These are phyloP conservation scores for Achroia grisella DNA, from an alignment of 1,140 invertebrate genomes.

Conservation along the genomic window DNA sequence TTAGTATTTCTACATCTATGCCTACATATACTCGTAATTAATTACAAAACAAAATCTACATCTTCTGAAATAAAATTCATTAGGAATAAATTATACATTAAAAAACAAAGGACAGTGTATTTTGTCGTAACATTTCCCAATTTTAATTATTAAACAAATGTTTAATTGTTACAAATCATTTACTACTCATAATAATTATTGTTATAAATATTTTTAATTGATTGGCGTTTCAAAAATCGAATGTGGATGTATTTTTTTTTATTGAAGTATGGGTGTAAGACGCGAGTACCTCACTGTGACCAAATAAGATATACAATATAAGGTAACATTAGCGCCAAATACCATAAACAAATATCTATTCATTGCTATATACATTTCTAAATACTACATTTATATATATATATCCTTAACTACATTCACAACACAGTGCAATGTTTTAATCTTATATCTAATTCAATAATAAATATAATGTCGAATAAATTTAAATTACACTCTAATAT, in stretches of 20 bases:
- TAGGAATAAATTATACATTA: too few species aligned
- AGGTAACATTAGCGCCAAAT: slow-evolving; percentile 66
- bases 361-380: slow-evolving; percentile 15
- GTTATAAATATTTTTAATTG: too few species aligned
- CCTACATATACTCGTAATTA: too few species aligned
- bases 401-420: not conserved
- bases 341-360: not conserved
- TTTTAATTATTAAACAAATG: too few species aligned
- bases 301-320: slow-evolving; percentile 23
- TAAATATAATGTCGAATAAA: slow-evolving; percentile 1
- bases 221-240: too few species aligned
- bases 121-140: too few species aligned
- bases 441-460: slow-evolving; percentile 1
- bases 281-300: slow-evolving; percentile 43
- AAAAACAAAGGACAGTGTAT: too few species aligned
- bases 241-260: not conserved
- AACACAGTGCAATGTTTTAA: not conserved
- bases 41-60: too few species aligned
- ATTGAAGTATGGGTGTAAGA: slow-evolving; percentile 15
- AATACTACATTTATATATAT: not conserved
- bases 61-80: too few species aligned
- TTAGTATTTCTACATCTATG: too few species aligned
- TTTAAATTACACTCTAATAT: not conserved
- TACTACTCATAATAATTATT: too few species aligned
- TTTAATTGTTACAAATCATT: too few species aligned